Evolutionary conservation across 2,888 invertebrate genomes (phyloP).

Genomic region (Machimus rusticus): DNA sequence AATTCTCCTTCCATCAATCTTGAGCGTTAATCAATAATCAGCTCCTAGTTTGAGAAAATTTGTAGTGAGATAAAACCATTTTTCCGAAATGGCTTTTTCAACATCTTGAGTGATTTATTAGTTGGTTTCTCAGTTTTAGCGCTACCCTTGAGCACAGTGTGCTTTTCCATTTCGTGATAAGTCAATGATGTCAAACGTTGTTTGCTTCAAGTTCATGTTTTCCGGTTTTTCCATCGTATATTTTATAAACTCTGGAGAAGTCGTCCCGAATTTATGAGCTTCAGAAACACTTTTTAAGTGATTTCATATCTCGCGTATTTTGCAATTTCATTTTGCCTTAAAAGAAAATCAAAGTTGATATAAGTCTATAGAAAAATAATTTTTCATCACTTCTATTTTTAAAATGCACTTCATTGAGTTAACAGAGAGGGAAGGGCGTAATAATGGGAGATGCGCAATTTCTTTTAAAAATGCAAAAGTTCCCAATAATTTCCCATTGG

Average conservation of each 20-base stretch:
- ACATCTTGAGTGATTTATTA: neutral
- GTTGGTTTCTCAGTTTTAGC: neutral
- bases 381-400: neutral
- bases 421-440: neutral
- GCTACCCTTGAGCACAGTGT: neutral
- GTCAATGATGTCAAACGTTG: neutral
- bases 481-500: neutral
- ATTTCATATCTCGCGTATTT: neutral
- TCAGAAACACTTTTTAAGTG: neutral
- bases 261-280: neutral
- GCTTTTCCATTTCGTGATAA: neutral
- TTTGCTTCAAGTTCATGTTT: neutral
- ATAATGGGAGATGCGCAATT: neutral
- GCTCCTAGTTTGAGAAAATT: neutral
- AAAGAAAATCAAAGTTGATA: neutral
- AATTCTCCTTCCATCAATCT: neutral
- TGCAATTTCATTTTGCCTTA: neutral
- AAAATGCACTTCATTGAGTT: neutral
- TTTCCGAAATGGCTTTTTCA: neutral
- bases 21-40: neutral
- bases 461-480: neutral
- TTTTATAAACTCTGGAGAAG: neutral
- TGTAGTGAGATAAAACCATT: neutral
- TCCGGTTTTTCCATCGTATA: neutral
- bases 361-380: neutral